Base-by-base conservation (phyloP, 1,140 invertebrate species). In the Tetragnatha versicolor region DNA sequence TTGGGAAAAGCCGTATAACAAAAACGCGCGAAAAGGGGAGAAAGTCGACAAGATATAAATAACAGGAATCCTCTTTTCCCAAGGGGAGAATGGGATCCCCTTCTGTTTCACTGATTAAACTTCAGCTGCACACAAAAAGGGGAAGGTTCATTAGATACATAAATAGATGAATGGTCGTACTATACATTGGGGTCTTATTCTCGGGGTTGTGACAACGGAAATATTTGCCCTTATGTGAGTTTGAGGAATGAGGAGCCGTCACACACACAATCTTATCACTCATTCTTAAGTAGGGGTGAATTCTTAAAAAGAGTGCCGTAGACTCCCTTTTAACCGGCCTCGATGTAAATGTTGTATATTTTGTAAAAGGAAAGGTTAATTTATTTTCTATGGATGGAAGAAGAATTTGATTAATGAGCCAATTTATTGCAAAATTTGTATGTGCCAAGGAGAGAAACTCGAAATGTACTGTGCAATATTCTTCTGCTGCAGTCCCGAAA, bases 61-160 rank as follows among this genome's bases (percentile, higher is more conserved):
- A 14, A 27, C 3, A 53, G 51, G 29, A 27, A 10, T 53, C 7
- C 7, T 33, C 29, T 58, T 33, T 55, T 20, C 14, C 17, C 3
- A 31, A 2, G 17, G 27, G 35, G 1, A 33, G 55, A 58, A 58
- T 58, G 10, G 6, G 17, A 27, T 58, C 55, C 55, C 55, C 55
- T n/a, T 58, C 55, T 58, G 55, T 12, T 58, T 58, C 20, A 31
- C 31, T 58, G 55, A 58, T 58, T 58, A 58, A 31, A 58, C 55
- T 58, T 58, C 55, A 58, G 29, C 55, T 27, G 35, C 55, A 17
- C 29, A 33, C n/a, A 7, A 58, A 58, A 58, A 31, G 35, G 29
- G 35, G 35, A 31, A 6, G 55, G 27, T 58, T 33, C 27, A 58
- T 58, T 58, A n/a, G 27, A 31, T 58, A 31, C 55, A 35, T 20